phyloP scores from a whole-genome alignment of 2,888 invertebrate species.

The Drosophila tanythrix region DNA sequence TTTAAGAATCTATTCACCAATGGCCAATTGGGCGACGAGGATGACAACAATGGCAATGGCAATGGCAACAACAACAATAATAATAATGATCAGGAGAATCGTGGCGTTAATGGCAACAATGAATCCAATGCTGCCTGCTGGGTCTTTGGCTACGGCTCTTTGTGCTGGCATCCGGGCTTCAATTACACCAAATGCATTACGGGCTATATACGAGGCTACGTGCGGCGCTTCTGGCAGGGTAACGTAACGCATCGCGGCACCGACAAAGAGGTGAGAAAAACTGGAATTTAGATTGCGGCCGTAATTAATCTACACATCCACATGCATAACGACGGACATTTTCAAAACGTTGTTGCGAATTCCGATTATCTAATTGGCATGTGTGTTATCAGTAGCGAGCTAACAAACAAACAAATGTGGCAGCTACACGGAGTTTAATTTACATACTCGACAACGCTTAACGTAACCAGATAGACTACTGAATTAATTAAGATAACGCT shows the following conservation, averaged over 20 bases:
- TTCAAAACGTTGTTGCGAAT: background rate
- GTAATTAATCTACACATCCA: background rate
- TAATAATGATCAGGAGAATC: slow-evolving; percentile 56
- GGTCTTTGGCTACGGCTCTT: slow-evolving; percentile 98
- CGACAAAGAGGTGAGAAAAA: slow-evolving; percentile 87
- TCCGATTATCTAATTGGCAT: slow-evolving; percentile 23
- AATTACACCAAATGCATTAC: slow-evolving; percentile 91
- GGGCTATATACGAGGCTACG: slow-evolving; percentile 91
- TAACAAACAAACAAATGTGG: background rate
- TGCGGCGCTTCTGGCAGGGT: slow-evolving; percentile 96
- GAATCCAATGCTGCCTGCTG: slow-evolving; percentile 86
- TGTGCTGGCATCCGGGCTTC: slow-evolving; percentile 98
- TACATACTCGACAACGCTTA: slow-evolving; percentile 7
- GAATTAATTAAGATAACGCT: background rate
- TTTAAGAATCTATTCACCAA: slow-evolving; percentile 81
- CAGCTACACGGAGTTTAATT: slow-evolving; percentile 16
- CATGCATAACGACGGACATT: background rate
- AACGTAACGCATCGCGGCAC: slow-evolving; percentile 93
- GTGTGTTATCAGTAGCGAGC: slow-evolving; percentile 20
- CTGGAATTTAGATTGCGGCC: background rate
- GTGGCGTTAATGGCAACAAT: slow-evolving; percentile 46
- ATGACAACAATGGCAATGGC: slow-evolving; percentile 39
- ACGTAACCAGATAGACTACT: background rate
- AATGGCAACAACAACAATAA: slow-evolving; percentile 25
- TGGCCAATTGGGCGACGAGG: slow-evolving; percentile 69